Base-by-base conservation (phyloP, 1,140 invertebrate species). In the Drosophila jambulina region DNA sequence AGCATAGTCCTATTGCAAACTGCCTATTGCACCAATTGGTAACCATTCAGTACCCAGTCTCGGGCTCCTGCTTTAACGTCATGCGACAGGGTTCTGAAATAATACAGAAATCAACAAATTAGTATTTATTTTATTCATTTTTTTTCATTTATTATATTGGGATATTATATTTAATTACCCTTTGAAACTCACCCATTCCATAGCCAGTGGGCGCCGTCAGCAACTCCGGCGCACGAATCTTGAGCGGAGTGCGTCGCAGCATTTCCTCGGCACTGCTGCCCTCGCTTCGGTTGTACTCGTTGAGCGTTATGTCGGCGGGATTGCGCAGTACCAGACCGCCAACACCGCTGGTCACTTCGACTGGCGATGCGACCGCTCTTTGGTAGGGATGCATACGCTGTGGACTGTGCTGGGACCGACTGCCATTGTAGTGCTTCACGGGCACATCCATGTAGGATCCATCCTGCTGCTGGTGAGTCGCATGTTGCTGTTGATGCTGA, bases 41-140 rank as follows among this genome's bases (percentile, higher is more conserved):
- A 38, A 36, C 7, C n/a, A 8, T 49, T 71, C 69, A 92, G 71
- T 92, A 92, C 32, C 91, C 91, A 57, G 90, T 87, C 81, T 93
- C 92, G 38, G 92, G 92, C 67, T 93, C 92, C 80, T 93, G 91
- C 69, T 93, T 93, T 32, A 93, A 59, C 56, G 88, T 88, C 83
- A 93, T 88, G 34, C 91, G 86, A 82, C 91, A 91, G 25, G 85
- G 74, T 40, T 92, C 91, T 81, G 43, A 2, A 72, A 65, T 9
- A 38, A 9, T 3, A 13, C 4, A 17, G 54, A 51, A 72, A 43
- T 23, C 2, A 32, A 12, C 8, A 13, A 25, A 49, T 27, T 25
- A 51, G 2, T 10, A 36, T 15, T 43, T 25, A 25, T 19, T n/a
- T 40, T 21, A 7, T 21, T 34, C 12, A 34, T n/a, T n/a, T n/a